Evolutionary conservation across 2,888 invertebrate genomes (phyloP).

Genomic region (Homarus gammarus): DNA sequence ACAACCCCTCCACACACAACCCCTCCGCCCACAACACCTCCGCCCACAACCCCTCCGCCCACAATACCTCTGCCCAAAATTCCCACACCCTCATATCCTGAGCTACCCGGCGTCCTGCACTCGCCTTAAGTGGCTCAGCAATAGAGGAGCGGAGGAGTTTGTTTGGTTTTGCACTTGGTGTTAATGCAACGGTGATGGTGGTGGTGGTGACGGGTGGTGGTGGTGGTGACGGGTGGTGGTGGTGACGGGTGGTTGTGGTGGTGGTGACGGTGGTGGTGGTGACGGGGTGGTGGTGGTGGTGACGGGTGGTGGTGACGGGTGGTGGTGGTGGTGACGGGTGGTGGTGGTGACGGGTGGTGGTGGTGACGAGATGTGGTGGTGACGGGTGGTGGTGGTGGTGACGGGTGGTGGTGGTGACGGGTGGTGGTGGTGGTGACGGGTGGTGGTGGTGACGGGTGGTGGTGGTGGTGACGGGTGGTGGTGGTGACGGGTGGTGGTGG

Average conservation of each 20-base stretch:
- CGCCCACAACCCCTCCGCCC: not conserved
- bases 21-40: too few relatives aligned
- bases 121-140: not conserved
- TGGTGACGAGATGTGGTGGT: too few relatives aligned
- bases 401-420: not conserved
- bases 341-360: not conserved
- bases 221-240: too few relatives aligned
- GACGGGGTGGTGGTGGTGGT: not conserved
- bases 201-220: too few relatives aligned
- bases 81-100: not conserved
- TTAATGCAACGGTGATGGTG: not conserved
- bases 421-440: not conserved
- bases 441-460: too few relatives aligned
- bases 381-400: not conserved
- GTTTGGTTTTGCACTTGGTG: constrained; percentile 9
- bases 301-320: not conserved
- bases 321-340: not conserved
- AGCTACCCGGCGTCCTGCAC: not conserved
- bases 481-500: not conserved
- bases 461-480: not conserved
- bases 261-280: not conserved
- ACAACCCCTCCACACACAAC: too few relatives aligned
- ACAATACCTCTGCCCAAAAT: not conserved
- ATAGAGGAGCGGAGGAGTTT: not conserved
- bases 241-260: not conserved